A percentile compares a stretch with the other conserved stretches of the same genome.
These are phyloP conservation scores for Iselma pallidipennis DNA, from an alignment of 2,888 invertebrate genomes.

Conservation along the genomic window DNA sequence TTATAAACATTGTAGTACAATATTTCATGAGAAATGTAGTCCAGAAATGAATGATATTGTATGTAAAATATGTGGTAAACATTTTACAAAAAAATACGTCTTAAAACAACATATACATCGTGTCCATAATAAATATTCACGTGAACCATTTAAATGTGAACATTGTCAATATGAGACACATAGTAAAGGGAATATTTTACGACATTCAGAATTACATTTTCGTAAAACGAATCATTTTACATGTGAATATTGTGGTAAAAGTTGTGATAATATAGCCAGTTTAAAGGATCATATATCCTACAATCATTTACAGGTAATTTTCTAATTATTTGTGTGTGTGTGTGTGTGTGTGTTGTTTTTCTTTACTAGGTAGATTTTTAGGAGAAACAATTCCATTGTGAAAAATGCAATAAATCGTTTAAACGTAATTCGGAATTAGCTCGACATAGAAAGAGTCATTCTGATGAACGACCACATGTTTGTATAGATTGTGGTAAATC, in stretches of 20 bases:
- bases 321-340: neutral
- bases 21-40: constrained; percentile 36
- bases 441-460: constrained; percentile 49
- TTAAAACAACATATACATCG: constrained; percentile 47
- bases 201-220: constrained; percentile 49
- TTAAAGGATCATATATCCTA: constrained; percentile 51
- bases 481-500: constrained; percentile 48
- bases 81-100: constrained; percentile 46
- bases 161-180: constrained; percentile 47
- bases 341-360: constrained; percentile 4
- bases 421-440: constrained; percentile 51
- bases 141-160: constrained; percentile 42
- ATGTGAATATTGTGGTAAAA: constrained; percentile 52
- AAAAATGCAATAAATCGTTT: constrained; percentile 50
- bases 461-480: constrained; percentile 48
- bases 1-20: constrained; percentile 35
- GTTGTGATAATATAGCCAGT: constrained; percentile 47
- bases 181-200: constrained; percentile 46
- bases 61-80: constrained; percentile 47
- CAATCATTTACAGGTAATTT: constrained; percentile 41
- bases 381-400: constrained; percentile 48
- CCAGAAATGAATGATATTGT: constrained; percentile 38
- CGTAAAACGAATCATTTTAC: constrained; percentile 43
- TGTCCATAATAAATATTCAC: constrained; percentile 43
- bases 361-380: constrained; percentile 28